Conservation (phyloP, 37 sponge, comb jelly and placozoan species). For the Chondrosia reniformis region DNA sequence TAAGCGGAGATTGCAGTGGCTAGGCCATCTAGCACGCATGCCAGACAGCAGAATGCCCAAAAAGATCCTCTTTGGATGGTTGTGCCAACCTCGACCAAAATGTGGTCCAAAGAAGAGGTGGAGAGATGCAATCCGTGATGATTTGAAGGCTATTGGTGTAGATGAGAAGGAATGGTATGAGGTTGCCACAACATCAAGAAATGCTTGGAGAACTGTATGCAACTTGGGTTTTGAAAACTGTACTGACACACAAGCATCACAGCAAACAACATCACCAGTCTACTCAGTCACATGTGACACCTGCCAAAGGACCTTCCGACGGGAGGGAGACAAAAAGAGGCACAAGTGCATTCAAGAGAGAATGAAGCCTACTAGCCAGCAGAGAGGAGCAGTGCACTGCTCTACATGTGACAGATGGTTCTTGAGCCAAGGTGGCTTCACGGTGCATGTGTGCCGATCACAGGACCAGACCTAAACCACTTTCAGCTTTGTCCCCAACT, state of each 20-base stretch:
- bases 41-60: constrained; percentile 25
- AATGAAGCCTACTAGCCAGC: constrained; percentile 25
- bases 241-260: neutral
- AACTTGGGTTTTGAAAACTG: neutral
- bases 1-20: constrained; percentile 26
- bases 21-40: constrained; percentile 26
- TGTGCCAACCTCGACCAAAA: constrained; percentile 19
- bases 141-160: constrained; percentile 2
- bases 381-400: constrained; percentile 26
- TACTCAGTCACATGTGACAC: neutral
- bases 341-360: constrained; percentile 29
- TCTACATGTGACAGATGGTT: constrained; percentile 26
- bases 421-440: constrained; percentile 3
- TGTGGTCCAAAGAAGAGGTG: constrained; percentile 29
- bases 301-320: constrained; percentile 1
- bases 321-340: constrained; percentile 17
- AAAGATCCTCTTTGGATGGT: constrained; percentile 20
- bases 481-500: neutral
- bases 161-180: constrained; percentile 27
- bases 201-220: neutral
- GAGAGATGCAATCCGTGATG: constrained; percentile 18
- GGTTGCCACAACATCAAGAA: neutral
- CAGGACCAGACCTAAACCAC: neutral
- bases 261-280: neutral
- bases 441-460: constrained; percentile 18